Evolutionary conservation across 2,113 vertebrate genomes (phyloP).

Genomic region (Eptesicus fuscus): DNA sequence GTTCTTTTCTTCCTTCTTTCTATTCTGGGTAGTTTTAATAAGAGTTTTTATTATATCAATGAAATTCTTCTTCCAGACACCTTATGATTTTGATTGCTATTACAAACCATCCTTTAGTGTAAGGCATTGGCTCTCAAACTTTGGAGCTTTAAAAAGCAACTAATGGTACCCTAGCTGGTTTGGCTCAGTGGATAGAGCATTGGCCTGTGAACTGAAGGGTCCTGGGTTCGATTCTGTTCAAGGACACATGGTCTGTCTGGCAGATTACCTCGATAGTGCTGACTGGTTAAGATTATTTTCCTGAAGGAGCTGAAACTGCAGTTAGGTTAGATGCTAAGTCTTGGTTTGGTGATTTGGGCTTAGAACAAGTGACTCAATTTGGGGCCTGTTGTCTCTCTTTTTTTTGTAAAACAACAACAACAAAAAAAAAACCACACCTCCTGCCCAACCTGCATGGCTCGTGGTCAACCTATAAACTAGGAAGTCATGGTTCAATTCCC

Average conservation of each 20-base stretch:
- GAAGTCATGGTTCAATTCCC: no score
- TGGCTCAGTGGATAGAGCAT: no score
- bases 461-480: no score
- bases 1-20: slow-evolving; percentile 48
- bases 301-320: neutral
- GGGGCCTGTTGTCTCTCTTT: neutral
- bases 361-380: neutral
- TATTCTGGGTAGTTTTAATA: slow-evolving; percentile 39
- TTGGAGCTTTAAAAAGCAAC: neutral
- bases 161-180: no score
- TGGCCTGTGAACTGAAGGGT: no score
- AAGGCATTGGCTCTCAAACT: neutral
- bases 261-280: neutral
- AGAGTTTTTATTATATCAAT: slow-evolving; percentile 59
- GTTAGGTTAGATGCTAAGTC: neutral
- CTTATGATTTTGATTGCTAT: slow-evolving; percentile 55
- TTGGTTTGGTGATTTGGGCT: neutral
- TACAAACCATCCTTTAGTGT: slow-evolving; percentile 11
- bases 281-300: neutral
- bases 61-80: slow-evolving; percentile 35
- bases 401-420: neutral
- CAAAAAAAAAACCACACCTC: no score
- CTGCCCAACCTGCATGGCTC: no score
- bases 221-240: no score
- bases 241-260: neutral